Evolutionary conservation across 2,113 vertebrate genomes (phyloP).

Genomic region (Danionella cerebrum): DNA sequence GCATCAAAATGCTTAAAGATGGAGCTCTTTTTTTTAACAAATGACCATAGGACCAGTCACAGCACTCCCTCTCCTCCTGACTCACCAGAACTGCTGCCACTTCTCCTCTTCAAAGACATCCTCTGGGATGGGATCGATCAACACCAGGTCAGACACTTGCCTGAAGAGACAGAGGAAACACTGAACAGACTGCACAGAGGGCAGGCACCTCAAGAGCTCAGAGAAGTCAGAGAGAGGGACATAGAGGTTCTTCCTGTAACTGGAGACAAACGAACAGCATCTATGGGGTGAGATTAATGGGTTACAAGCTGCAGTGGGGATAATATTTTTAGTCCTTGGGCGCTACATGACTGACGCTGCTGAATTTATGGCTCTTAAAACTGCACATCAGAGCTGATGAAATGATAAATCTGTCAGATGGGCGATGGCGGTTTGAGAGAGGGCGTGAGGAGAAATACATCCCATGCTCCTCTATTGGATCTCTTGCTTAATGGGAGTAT

Average conservation of each 20-base stretch:
- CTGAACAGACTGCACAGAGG: not conserved
- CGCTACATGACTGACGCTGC: constrained; percentile 38
- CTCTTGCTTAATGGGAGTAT: not conserved
- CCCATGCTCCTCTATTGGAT: not conserved
- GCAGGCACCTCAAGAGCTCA: not conserved
- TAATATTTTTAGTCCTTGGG: constrained; percentile 48
- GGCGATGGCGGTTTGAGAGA: not conserved
- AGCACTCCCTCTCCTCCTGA: constrained; percentile 23
- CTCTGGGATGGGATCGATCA: constrained; percentile 74
- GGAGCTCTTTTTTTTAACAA: too few species aligned
- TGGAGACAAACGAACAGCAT: constrained; percentile 36
- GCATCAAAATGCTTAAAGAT: not conserved
- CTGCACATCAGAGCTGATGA: constrained; percentile 45
- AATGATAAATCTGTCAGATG: constrained; percentile 53
- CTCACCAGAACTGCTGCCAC: constrained; percentile 72
- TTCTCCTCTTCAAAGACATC: constrained; percentile 62
- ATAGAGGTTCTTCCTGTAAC: constrained; percentile 34
- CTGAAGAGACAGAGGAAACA: constrained; percentile 48
- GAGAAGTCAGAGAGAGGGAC: not conserved
- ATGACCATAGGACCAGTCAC: too few species aligned
- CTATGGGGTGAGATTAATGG: constrained; percentile 35
- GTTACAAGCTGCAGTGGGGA: constrained; percentile 24
- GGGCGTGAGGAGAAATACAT: not conserved
- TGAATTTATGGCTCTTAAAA: constrained; percentile 48
- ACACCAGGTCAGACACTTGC: constrained; percentile 70